Evolutionary conservation across 2,888 invertebrate species (phyloP).

Genomic region (Tortricodes alternella): DNA sequence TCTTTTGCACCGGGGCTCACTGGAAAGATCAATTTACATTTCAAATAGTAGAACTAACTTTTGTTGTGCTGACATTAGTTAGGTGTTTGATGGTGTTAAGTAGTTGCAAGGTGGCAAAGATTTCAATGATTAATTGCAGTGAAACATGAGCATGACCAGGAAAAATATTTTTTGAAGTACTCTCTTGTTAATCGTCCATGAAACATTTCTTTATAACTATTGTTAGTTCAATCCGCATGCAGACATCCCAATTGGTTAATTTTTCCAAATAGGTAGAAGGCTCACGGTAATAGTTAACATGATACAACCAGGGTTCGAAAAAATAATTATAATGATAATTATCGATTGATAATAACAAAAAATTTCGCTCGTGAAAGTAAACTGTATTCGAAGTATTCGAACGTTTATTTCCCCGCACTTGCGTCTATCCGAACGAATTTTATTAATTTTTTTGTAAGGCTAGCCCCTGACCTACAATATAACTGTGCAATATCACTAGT

Average conservation of each 20-base stretch:
- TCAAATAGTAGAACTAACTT: background rate
- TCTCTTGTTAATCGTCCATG: background rate
- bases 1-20: conserved; percentile 97
- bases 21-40: conserved; percentile 71
- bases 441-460: no score
- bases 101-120: background rate
- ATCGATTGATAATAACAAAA: no score
- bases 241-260: background rate
- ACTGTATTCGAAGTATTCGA: no score
- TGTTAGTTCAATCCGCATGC: conserved; percentile 13
- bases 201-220: background rate
- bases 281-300: no score
- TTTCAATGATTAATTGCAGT: background rate
- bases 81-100: conserved; percentile 14
- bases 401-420: no score
- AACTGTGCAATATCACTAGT: no score
- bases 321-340: no score
- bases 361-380: no score
- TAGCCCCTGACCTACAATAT: no score
- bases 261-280: no score
- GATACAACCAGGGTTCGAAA: no score
- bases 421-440: no score
- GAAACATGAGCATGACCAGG: conserved; percentile 1
- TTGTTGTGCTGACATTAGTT: conserved; percentile 8
- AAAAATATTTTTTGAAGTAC: background rate